These are phyloP conservation scores for Sphyrna mokarran DNA, from an alignment of 2,113 vertebrate genomes.

Conservation along the genomic window DNA sequence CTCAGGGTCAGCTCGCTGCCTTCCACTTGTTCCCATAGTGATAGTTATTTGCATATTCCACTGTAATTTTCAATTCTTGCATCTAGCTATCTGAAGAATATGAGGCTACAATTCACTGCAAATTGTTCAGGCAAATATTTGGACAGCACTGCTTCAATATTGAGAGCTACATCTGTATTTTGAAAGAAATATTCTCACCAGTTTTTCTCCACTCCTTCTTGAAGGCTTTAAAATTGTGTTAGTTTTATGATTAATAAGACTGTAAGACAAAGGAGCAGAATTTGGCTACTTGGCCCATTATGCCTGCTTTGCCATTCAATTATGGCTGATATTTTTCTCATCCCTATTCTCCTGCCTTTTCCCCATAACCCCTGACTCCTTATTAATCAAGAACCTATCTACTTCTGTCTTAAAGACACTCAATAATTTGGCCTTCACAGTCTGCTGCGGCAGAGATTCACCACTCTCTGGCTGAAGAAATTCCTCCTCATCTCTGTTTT, in stretches of 20 bases:
- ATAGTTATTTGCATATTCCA: slow-evolving; percentile 13
- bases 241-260: background rate
- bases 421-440: no score
- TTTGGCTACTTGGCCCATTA: no score
- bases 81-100: background rate
- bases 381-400: no score
- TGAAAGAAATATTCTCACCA: background rate
- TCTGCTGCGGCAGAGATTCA: no score
- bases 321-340: no score
- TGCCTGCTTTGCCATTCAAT: no score
- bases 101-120: slow-evolving; percentile 1
- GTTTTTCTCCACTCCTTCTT: background rate
- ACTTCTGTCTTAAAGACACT: no score
- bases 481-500: no score
- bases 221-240: background rate
- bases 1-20: background rate
- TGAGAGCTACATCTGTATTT: background rate
- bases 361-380: no score
- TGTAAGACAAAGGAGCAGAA: no score
- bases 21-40: background rate
- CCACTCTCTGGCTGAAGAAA: no score
- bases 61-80: slow-evolving; percentile 7
- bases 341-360: no score
- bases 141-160: slow-evolving; percentile 8
- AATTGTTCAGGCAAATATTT: background rate